A percentile compares a stretch with the other conserved stretches of the same genome.
These are phyloP conservation scores for Papilio machaon DNA, from an alignment of 1,140 invertebrate genomes.

Conservation along the genomic window DNA sequence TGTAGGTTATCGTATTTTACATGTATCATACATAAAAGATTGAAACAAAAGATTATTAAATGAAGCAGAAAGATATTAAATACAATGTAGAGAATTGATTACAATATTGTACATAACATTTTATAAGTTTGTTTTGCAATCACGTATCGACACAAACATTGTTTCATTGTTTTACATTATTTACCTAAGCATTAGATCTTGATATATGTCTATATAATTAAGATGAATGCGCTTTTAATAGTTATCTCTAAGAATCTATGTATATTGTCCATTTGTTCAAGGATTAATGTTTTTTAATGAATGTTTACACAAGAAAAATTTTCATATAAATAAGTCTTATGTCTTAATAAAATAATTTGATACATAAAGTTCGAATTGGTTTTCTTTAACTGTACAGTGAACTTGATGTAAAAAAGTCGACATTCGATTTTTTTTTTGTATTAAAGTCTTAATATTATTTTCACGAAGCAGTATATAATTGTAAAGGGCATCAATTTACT, in stretches of 20 bases:
- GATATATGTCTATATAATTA: constrained; percentile 6
- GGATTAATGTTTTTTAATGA: background rate
- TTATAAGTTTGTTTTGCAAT: background rate
- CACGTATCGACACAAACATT: background rate
- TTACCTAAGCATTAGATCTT: background rate
- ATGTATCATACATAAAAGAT: too few relatives aligned
- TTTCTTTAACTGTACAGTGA: too few relatives aligned
- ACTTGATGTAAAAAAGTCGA: too few relatives aligned
- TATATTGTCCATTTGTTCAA: background rate
- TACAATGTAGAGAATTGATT: background rate
- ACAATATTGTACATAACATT: background rate
- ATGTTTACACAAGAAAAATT: background rate
- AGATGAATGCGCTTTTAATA: constrained; percentile 12
- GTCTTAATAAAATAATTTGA: too few relatives aligned
- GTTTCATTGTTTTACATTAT: constrained; percentile 4
- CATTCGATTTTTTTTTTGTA: too few relatives aligned
- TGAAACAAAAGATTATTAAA: background rate
- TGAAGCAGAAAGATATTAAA: background rate
- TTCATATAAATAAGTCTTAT: background rate
- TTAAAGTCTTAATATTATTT: too few relatives aligned
- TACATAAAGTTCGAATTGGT: too few relatives aligned
- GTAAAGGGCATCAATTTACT: background rate
- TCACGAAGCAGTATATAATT: background rate
- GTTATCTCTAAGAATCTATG: background rate
- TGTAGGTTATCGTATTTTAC: too few relatives aligned